Evolutionary conservation across 1,140 invertebrate genomes (phyloP).

Genomic region (Megalonaias nervosa): DNA sequence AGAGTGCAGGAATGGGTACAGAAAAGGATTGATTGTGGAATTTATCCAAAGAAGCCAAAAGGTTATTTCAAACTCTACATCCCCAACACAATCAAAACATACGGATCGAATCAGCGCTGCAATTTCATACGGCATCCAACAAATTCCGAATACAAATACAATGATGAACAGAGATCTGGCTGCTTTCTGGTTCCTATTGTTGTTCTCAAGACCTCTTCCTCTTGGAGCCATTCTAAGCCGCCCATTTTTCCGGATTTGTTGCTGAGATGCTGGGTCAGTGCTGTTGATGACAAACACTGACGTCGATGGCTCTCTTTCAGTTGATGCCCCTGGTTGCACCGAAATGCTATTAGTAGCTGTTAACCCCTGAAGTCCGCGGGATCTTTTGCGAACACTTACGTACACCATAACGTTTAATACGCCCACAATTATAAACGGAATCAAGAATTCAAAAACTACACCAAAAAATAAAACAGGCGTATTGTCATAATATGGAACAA

Average conservation of each 20-base stretch:
- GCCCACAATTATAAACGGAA: slow-evolving; percentile 44
- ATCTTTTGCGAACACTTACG: slow-evolving; percentile 41
- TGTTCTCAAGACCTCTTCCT: neutral
- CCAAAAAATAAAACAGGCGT: slow-evolving; percentile 39
- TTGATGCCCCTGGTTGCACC: neutral
- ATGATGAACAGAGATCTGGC: slow-evolving; percentile 38
- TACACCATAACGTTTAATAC: slow-evolving; percentile 48
- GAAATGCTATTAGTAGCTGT: neutral
- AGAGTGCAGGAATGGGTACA: slow-evolving; percentile 42
- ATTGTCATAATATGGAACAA: slow-evolving; percentile 45
- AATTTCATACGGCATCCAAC: slow-evolving; percentile 46
- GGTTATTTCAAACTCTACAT: slow-evolving; percentile 29
- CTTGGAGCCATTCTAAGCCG: neutral
- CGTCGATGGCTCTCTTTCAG: neutral
- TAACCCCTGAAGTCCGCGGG: slow-evolving; percentile 2
- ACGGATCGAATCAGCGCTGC: slow-evolving; percentile 27
- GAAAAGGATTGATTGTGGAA: slow-evolving; percentile 44
- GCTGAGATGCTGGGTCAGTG: neutral
- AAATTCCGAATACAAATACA: slow-evolving; percentile 4
- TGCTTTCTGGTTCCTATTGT: slow-evolving; percentile 28
- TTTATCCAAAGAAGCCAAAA: slow-evolving; percentile 48
- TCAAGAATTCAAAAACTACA: slow-evolving; percentile 49
- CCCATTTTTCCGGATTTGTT: neutral
- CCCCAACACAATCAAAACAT: slow-evolving; percentile 28
- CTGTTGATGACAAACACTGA: neutral